Conservation (phyloP, 1,140 invertebrate genomes). For the Drosophila kanapiae region DNA sequence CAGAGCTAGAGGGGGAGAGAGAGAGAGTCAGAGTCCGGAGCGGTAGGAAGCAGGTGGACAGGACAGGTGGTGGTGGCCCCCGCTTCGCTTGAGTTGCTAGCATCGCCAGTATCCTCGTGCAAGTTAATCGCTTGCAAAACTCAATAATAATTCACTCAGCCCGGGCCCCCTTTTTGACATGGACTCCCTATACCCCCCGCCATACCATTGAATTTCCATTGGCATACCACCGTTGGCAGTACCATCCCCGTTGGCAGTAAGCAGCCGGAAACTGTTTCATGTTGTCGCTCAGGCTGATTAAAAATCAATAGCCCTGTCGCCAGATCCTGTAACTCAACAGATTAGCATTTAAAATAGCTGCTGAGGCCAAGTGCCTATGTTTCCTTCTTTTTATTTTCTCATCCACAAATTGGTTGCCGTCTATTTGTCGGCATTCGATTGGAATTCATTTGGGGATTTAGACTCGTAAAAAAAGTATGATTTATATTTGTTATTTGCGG, state of each 20-base stretch:
- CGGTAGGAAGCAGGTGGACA: conserved; percentile 18
- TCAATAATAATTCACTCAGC: conserved; percentile 79
- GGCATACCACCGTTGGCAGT: not conserved
- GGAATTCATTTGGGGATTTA: conserved; percentile 41
- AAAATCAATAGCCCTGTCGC: conserved; percentile 72
- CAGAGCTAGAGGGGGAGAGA: not conserved
- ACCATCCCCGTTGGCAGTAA: conserved; percentile 49
- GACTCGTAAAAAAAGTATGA: conserved; percentile 34
- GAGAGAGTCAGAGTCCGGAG: not conserved
- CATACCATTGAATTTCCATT: not conserved
- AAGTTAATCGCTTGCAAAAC: conserved; percentile 85
- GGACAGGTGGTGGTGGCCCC: conserved; percentile 21
- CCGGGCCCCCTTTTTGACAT: conserved; percentile 12
- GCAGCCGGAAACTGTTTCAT: conserved; percentile 81
- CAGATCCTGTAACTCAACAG: conserved; percentile 54
- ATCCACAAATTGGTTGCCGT: conserved; percentile 32
- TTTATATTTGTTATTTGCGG: conserved; percentile 55
- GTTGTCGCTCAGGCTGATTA: conserved; percentile 74
- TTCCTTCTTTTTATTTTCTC: conserved; percentile 24
- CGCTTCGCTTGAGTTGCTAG: conserved; percentile 24
- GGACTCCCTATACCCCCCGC: not conserved
- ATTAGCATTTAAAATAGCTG: conserved; percentile 78
- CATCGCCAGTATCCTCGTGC: conserved; percentile 43
- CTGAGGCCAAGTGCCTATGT: conserved; percentile 32
- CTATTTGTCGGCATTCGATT: conserved; percentile 44